Conservation (phyloP, 2,113 vertebrate genomes). For the Phrynocephalus versicolor region DNA sequence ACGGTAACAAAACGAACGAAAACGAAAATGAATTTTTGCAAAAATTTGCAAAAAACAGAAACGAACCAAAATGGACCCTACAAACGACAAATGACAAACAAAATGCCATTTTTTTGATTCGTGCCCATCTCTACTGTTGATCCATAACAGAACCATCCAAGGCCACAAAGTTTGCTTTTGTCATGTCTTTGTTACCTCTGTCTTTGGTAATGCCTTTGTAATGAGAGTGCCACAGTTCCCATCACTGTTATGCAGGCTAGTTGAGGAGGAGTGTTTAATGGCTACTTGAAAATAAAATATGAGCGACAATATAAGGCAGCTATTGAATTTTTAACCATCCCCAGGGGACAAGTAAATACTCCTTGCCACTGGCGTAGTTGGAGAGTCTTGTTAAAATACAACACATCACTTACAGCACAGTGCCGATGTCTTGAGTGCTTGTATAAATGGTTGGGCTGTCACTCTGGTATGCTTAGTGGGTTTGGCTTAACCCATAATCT, state of each 20-base stretch:
- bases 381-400: slow-evolving; percentile 16
- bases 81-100: no score
- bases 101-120: no score
- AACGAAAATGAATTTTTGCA: no score
- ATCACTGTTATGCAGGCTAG: not conserved
- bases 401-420: not conserved
- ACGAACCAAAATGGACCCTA: no score
- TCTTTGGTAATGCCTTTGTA: not conserved
- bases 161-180: fast-evolving
- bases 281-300: slow-evolving; percentile 29
- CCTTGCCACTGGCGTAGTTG: not conserved
- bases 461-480: not conserved
- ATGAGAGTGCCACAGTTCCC: not conserved
- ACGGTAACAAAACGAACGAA: no score
- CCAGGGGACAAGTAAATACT: slow-evolving; percentile 28
- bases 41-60: no score
- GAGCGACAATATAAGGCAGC: slow-evolving; percentile 9
- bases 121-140: no score
- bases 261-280: slow-evolving; percentile 23
- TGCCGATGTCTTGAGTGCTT: not conserved
- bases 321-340: slow-evolving; percentile 6
- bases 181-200: not conserved
- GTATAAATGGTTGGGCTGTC: not conserved
- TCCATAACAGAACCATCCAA: not conserved
- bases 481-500: not conserved